phyloP scores from a whole-genome alignment of 2,888 invertebrate species.

The Neoitamus cyanurus region DNA sequence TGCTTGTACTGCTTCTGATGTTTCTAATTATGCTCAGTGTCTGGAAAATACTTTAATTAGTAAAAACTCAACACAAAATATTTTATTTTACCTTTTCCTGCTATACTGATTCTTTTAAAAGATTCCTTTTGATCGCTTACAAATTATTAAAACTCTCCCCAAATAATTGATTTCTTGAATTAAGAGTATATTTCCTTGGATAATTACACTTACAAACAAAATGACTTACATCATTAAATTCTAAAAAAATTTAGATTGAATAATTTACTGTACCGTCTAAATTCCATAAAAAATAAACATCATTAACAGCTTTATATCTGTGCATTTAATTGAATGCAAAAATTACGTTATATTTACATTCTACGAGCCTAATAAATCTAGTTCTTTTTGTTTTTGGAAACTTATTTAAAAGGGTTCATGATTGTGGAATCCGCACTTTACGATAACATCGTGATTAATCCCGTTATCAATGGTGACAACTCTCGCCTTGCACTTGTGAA shows the following conservation, averaged over 20 bases:
- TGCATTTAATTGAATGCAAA: background rate
- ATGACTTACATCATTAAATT: background rate
- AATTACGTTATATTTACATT: background rate
- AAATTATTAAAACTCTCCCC: background rate
- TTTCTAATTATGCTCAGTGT: background rate
- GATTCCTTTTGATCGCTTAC: background rate
- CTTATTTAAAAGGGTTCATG: conserved; percentile 64
- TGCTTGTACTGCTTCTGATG: background rate
- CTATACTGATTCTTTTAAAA: background rate
- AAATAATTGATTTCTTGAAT: background rate
- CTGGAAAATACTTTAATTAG: background rate
- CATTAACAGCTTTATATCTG: background rate
- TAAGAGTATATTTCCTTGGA: background rate
- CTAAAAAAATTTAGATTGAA: background rate
- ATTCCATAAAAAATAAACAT: background rate
- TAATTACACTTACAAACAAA: background rate
- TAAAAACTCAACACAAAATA: background rate
- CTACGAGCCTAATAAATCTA: background rate
- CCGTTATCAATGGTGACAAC: conserved; percentile 64
- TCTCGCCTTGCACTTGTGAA: conserved; percentile 66
- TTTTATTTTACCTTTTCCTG: background rate
- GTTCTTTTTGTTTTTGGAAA: background rate
- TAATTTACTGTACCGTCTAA: background rate
- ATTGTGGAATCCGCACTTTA: conserved; percentile 65
- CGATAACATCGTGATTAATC: conserved; percentile 62